These are phyloP conservation scores for Macroramphosus scolopax DNA, from an alignment of 2,797 vertebrate species.

Conservation along the genomic window DNA sequence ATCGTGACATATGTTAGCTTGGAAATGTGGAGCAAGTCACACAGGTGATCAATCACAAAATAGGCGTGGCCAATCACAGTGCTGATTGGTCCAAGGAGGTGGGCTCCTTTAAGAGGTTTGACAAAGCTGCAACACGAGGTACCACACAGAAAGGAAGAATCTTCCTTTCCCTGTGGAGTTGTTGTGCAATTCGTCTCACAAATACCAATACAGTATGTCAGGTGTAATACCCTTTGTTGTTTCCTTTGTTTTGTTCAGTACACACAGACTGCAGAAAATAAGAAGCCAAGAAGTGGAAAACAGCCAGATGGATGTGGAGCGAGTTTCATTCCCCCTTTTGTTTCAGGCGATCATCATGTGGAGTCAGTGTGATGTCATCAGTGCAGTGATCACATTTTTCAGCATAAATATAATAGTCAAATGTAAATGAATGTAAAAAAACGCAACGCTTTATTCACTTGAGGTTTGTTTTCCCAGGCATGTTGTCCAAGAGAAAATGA, in stretches of 20 bases:
- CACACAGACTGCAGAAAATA: too few relatives aligned
- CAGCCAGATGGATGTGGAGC: too few relatives aligned
- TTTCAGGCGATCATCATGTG: too few relatives aligned
- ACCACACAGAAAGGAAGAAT: not conserved
- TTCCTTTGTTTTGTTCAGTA: too few relatives aligned
- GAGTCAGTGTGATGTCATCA: constrained; percentile 12
- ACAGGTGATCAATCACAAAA: constrained; percentile 69
- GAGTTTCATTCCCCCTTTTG: too few relatives aligned
- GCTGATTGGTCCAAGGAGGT: constrained; percentile 47
- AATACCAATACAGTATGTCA: too few relatives aligned
- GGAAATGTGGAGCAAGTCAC: constrained; percentile 17
- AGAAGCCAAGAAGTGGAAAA: too few relatives aligned
- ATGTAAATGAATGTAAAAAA: constrained; percentile 1
- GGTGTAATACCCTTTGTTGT: too few relatives aligned
- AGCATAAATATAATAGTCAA: not conserved
- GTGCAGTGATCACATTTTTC: too few relatives aligned
- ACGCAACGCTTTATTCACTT: constrained; percentile 19
- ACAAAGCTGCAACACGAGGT: not conserved
- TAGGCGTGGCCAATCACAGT: constrained; percentile 55
- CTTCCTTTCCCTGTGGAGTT: too few relatives aligned
- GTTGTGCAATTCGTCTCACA: too few relatives aligned
- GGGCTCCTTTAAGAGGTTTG: too few relatives aligned
- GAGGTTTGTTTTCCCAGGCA: constrained; percentile 16
- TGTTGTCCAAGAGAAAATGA: constrained; percentile 53
- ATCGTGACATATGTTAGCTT: constrained; percentile 3